Evolutionary conservation across 2,888 invertebrate genomes (phyloP), one percentile per base, ranked within the genome.

Genomic region (Pristionchus maxplancki): DNA sequence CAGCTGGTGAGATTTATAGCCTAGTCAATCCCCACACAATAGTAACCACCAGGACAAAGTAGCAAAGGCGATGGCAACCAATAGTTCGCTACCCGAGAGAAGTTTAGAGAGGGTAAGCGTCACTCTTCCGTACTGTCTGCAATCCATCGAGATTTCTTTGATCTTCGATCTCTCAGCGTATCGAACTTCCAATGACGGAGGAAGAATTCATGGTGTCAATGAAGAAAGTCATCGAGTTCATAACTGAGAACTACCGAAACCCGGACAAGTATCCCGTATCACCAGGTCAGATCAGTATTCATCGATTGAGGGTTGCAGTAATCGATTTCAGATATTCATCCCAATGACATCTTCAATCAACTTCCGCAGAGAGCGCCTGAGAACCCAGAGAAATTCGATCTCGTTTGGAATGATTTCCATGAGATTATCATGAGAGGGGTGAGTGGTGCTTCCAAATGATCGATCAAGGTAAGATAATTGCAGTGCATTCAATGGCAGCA

Each of bases 351-450:
- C 93, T 96, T 97, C 87, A 96, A 95, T 34, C 96, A 97, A 81
- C 95, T 98, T 44, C 98, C 98, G 0, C 96, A 96, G 88, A 96
- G 97, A 91, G 97, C 97, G 15, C 98, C 98, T 0, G 96, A 97
- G 91, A 95, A 96, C 0, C 96, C 97, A 0, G 97, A 98, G 95
- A 95, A 96, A 20, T 98, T 98, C 98, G 96, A 97, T 93, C 96
- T 96, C 64, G 96, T 98, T 34, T 96, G 98, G 93, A 96, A 96
- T 89, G 98, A 98, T 94, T 96, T 98, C 89, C 97, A 97, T 94
- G 95, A 96, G 91, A 96, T 97, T 86, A 97, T 98, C 90, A 96
- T 98, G 96, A 98, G 98, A 0, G 98, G 98, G 91, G 97, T 99
- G 1, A 74, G 74, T 74, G 6, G 34, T n/a, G n/a, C n/a, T n/a